Conservation (phyloP, 2,113 vertebrate species). For the Vimba vimba region DNA sequence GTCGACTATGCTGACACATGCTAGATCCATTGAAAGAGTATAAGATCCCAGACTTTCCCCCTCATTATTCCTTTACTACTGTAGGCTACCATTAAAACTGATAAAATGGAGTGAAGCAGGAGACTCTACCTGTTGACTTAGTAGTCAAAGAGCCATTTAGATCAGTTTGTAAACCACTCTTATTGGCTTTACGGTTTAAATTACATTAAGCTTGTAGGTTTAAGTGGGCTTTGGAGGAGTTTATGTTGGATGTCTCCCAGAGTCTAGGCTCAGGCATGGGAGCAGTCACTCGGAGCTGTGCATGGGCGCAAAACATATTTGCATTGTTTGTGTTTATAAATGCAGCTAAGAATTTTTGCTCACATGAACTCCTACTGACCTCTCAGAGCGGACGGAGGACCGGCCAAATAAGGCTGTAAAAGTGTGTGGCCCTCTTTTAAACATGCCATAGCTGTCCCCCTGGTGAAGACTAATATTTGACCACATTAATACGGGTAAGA, state of each 20-base stretch:
- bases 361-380: constrained; percentile 35
- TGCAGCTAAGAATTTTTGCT: constrained; percentile 31
- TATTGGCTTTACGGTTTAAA: constrained; percentile 31
- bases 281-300: constrained; percentile 29
- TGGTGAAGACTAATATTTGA: constrained; percentile 30
- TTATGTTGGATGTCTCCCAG: constrained; percentile 43
- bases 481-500: not conserved
- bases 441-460: constrained; percentile 32
- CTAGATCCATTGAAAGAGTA: constrained; percentile 55
- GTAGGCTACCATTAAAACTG: not conserved
- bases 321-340: constrained; percentile 54
- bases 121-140: constrained; percentile 30
- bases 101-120: not conserved
- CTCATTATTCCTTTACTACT: constrained; percentile 59
- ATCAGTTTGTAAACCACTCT: constrained; percentile 20
- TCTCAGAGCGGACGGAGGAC: constrained; percentile 3
- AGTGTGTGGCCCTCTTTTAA: constrained; percentile 36
- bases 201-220: constrained; percentile 17
- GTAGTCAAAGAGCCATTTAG: constrained; percentile 24
- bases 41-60: constrained; percentile 54
- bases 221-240: constrained; percentile 5
- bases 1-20: constrained; percentile 39
- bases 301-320: constrained; percentile 14
- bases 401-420: constrained; percentile 47
- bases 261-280: constrained; percentile 20